These are phyloP conservation scores for Chelonus insularis DNA, from an alignment of 1,140 invertebrate genomes.

Conservation along the genomic window DNA sequence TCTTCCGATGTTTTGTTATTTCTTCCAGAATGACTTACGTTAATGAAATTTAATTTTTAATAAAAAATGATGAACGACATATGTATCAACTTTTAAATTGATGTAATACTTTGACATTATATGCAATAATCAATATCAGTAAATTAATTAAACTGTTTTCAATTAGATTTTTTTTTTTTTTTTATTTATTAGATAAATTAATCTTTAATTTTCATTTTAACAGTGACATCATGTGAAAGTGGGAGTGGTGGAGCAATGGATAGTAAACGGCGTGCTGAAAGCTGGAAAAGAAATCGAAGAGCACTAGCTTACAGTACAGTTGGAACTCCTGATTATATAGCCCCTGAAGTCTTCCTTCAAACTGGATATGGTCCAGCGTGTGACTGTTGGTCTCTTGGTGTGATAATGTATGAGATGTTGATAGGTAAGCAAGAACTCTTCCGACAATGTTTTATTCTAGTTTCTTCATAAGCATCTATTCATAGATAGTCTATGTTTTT, in stretches of 20 bases:
- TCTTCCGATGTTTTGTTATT: too few species aligned
- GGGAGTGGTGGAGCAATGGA: slow-evolving; percentile 80
- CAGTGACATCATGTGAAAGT: slow-evolving; percentile 57
- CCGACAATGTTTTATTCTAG: too few species aligned
- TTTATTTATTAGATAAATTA: slow-evolving; percentile 3
- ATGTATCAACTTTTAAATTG: too few species aligned
- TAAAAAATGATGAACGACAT: too few species aligned
- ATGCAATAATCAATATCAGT: too few species aligned
- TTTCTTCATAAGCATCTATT: too few species aligned
- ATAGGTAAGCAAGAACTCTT: slow-evolving; percentile 84
- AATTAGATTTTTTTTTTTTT: background rate
- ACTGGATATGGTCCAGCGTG: slow-evolving; percentile 96
- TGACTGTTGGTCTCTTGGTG: slow-evolving; percentile 99
- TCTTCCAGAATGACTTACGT: too few species aligned
- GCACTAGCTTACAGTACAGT: slow-evolving; percentile 95
- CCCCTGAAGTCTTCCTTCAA: slow-evolving; percentile 97
- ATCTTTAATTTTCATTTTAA: slow-evolving; percentile 14
- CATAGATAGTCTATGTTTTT: too few species aligned
- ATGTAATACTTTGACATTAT: too few species aligned
- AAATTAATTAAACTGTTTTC: too few species aligned
- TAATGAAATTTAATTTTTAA: too few species aligned
- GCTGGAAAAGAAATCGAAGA: slow-evolving; percentile 95
- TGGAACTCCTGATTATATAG: slow-evolving; percentile 99
- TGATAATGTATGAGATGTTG: slow-evolving; percentile 99
- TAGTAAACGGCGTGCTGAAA: slow-evolving; percentile 94